Percentiles rank a stretch among this genome's conserved stretches.
Evolutionary conservation across 1,140 invertebrate species (phyloP).

Genomic region (Magallana ariakensis): DNA sequence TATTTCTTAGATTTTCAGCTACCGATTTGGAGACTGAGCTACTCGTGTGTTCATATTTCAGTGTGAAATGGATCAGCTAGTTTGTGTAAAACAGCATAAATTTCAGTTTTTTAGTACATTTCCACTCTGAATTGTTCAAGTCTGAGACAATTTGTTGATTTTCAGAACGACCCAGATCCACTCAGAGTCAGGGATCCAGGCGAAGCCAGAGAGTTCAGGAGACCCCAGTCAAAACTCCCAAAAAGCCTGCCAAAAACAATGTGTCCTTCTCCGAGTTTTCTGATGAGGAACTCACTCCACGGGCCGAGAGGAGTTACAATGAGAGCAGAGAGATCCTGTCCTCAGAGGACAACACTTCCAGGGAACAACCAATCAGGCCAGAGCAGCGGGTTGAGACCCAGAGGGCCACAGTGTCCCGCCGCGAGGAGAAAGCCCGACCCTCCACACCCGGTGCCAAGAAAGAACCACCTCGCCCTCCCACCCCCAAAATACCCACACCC

Average conservation of each 20-base stretch:
- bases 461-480: conserved; percentile 16
- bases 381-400: not conserved
- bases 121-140: not conserved
- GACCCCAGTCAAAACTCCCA: conserved; percentile 1
- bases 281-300: conserved; percentile 55
- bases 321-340: conserved; percentile 51
- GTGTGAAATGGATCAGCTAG: too few relatives aligned
- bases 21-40: too few relatives aligned
- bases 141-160: not conserved
- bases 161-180: conserved; percentile 53
- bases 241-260: conserved; percentile 32
- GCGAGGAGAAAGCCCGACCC: conserved; percentile 6
- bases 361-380: not conserved
- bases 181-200: conserved; percentile 45
- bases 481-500: conserved; percentile 36
- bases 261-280: conserved; percentile 41
- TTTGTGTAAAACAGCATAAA: too few relatives aligned
- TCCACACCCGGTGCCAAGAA: conserved; percentile 32
- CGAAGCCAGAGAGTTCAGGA: conserved; percentile 38
- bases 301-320: conserved; percentile 48
- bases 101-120: too few relatives aligned
- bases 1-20: too few relatives aligned
- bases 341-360: conserved; percentile 55
- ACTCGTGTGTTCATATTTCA: too few relatives aligned
- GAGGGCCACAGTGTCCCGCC: conserved; percentile 24